These are phyloP conservation scores for Chlorodrepanis virens DNA, from an alignment of 2,113 vertebrate species.

Conservation along the genomic window DNA sequence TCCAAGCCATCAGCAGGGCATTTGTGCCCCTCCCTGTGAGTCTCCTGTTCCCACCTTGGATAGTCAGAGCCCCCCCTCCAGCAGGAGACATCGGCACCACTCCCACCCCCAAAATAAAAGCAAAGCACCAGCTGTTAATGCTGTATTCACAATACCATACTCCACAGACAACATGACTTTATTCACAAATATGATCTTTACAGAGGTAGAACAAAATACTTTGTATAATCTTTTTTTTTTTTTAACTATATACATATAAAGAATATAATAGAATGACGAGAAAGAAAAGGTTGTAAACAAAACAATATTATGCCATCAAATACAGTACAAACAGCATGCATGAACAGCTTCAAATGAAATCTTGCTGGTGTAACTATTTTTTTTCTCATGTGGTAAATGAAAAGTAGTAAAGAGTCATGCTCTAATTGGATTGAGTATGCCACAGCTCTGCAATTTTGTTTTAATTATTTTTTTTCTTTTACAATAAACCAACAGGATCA, in stretches of 20 bases:
- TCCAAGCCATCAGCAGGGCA: accelerated
- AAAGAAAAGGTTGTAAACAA: slow-evolving; percentile 38
- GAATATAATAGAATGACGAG: slow-evolving; percentile 47
- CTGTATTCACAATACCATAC: slow-evolving; percentile 62
- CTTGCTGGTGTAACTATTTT: slow-evolving; percentile 64
- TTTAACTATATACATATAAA: slow-evolving; percentile 71
- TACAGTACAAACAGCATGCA: slow-evolving; percentile 68
- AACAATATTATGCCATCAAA: slow-evolving; percentile 57
- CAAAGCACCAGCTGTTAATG: slow-evolving; percentile 39
- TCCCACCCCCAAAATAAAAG: slow-evolving; percentile 14
- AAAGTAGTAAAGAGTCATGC: slow-evolving; percentile 57
- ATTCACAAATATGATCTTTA: slow-evolving; percentile 79
- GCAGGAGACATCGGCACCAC: accelerated
- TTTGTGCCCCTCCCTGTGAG: neutral
- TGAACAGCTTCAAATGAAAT: slow-evolving; percentile 54
- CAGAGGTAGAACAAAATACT: slow-evolving; percentile 84
- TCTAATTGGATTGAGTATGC: slow-evolving; percentile 30
- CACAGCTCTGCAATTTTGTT: slow-evolving; percentile 25
- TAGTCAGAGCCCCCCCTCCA: neutral
- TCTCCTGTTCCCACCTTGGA: accelerated
- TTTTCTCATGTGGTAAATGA: slow-evolving; percentile 40
- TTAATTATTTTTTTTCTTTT: slow-evolving; percentile 37
- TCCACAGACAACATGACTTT: slow-evolving; percentile 79
- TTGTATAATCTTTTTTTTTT: slow-evolving; percentile 57
- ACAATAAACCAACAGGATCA: slow-evolving; percentile 11